phyloP scores from a whole-genome alignment of 2,888 invertebrate species.

The Drosophila cracens region DNA sequence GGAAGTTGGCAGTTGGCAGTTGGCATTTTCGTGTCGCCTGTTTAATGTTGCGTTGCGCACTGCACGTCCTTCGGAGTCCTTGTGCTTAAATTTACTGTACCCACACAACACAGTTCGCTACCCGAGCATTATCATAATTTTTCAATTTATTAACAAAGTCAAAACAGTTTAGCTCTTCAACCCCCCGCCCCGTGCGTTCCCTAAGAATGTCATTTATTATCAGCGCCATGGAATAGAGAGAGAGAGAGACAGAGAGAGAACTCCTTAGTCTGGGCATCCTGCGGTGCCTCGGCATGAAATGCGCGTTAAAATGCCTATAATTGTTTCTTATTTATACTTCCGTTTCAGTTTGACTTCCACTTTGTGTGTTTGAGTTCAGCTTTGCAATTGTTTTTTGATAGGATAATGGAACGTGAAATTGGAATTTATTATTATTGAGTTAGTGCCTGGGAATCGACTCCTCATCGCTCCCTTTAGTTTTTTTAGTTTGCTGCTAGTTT shows the following conservation, averaged over 20 bases:
- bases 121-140: conserved; percentile 77
- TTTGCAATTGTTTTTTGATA: conserved; percentile 49
- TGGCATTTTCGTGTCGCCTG: conserved; percentile 71
- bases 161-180: conserved; percentile 73
- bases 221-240: conserved; percentile 27
- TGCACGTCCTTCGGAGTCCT: conserved; percentile 69
- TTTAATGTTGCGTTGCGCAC: conserved; percentile 79
- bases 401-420: conserved; percentile 55
- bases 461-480: background rate
- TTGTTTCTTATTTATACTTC: conserved; percentile 77
- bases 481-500: background rate
- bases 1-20: conserved; percentile 60
- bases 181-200: background rate
- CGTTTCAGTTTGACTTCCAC: conserved; percentile 33
- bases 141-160: conserved; percentile 81
- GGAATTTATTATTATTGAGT: conserved; percentile 24
- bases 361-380: conserved; percentile 15
- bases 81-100: conserved; percentile 74
- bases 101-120: conserved; percentile 55
- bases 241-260: background rate
- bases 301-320: conserved; percentile 75
- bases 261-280: conserved; percentile 37
- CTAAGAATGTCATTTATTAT: conserved; percentile 74
- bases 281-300: conserved; percentile 61
- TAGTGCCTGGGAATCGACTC: conserved; percentile 10